Conservation (phyloP, 2,113 vertebrate species). For the Empidonax traillii region DNA sequence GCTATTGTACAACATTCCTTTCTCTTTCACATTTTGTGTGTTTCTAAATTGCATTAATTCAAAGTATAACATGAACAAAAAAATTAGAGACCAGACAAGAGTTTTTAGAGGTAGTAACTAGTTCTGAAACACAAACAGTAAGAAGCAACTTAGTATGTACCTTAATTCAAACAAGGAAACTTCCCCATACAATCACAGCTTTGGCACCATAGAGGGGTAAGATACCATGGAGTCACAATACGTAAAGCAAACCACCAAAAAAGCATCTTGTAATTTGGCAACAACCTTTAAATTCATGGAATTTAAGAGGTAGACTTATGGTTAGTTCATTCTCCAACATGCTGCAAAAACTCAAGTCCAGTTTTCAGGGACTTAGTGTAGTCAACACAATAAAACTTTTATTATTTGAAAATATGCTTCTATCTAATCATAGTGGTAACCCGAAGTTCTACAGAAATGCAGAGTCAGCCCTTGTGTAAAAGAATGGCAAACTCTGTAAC, state of each 20-base stretch:
- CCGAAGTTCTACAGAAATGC: not conserved
- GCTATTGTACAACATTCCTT: not conserved
- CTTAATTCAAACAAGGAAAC: not conserved
- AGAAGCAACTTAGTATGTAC: not conserved
- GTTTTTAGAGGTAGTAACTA: not conserved
- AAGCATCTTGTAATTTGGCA: accelerated
- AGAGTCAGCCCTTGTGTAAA: not conserved
- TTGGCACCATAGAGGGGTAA: not conserved
- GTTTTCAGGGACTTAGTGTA: not conserved
- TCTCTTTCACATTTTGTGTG: not conserved
- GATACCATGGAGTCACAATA: not conserved
- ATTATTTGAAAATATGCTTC: not conserved
- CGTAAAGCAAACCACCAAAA: not conserved
- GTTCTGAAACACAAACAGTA: not conserved
- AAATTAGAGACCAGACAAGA: not conserved
- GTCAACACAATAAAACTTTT: not conserved
- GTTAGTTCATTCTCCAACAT: not conserved
- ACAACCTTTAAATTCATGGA: not conserved
- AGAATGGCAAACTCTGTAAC: not conserved
- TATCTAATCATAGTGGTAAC: not conserved
- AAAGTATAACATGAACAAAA: not conserved
- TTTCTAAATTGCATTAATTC: not conserved
- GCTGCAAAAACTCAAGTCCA: not conserved
- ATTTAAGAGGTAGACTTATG: not conserved
- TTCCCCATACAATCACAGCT: not conserved